Percentiles rank a stretch among this genome's conserved stretches.
phyloP scores from a whole-genome alignment of 2,888 invertebrate genomes.

The Petrophora chlorosata region DNA sequence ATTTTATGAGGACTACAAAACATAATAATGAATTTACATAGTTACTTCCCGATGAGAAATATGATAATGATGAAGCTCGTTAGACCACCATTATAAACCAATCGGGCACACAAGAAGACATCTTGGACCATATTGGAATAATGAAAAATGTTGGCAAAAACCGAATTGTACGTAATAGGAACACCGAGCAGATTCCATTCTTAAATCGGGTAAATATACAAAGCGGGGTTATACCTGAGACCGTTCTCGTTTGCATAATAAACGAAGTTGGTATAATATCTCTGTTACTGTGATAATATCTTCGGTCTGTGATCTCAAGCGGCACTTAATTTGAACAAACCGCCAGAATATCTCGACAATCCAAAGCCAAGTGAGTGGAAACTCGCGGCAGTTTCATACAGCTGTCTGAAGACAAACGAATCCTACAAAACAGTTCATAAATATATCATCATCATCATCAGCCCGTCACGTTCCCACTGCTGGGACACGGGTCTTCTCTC shows the following conservation, averaged over 20 bases:
- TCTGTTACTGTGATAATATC: too few relatives aligned
- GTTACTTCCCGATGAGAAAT: background rate
- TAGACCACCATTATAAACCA: conserved; percentile 9
- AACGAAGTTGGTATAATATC: too few relatives aligned
- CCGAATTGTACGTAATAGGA: background rate
- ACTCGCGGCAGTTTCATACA: background rate
- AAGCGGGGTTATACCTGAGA: too few relatives aligned
- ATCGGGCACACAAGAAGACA: background rate
- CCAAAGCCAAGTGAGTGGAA: background rate
- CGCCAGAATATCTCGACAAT: background rate
- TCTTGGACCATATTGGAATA: background rate
- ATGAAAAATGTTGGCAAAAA: background rate
- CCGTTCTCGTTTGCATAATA: too few relatives aligned
- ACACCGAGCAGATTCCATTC: background rate
- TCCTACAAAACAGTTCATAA: too few relatives aligned
- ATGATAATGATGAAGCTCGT: conserved; percentile 6
- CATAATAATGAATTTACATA: too few relatives aligned
- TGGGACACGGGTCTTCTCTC: too few relatives aligned
- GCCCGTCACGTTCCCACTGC: too few relatives aligned
- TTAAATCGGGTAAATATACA: background rate
- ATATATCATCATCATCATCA: too few relatives aligned
- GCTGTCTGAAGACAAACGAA: background rate
- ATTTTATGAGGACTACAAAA: too few relatives aligned
- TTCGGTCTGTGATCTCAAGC: background rate
- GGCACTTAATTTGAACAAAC: too few relatives aligned